A percentile compares a stretch with the other conserved stretches of the same genome.
phyloP scores from a whole-genome alignment of 1,140 invertebrate species.

The Solen grandis region DNA sequence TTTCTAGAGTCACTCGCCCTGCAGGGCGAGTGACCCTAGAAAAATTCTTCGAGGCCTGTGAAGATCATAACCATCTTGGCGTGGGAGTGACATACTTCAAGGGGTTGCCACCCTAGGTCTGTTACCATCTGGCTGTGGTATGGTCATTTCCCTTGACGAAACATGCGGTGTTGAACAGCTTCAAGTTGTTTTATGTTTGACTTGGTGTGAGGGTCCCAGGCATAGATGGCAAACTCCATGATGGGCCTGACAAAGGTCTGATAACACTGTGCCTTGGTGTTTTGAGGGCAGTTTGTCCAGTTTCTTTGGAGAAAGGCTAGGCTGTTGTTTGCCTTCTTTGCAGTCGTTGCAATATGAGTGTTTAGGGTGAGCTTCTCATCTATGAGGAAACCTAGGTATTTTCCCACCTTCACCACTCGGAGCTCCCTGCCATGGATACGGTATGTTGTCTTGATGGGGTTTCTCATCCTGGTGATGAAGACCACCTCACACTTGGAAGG shows the following conservation, averaged over 20 bases:
- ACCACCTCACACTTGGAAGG: conserved; percentile 45
- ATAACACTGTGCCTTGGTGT: conserved; percentile 4
- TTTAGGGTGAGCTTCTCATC: neutral
- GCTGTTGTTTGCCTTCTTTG: conserved; percentile 28
- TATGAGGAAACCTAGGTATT: conserved; percentile 28
- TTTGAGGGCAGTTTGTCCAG: conserved; percentile 13
- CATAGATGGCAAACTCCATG: conserved; percentile 51
- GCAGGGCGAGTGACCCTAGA: too few species aligned
- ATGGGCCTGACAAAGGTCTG: conserved; percentile 19
- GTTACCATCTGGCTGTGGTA: too few species aligned
- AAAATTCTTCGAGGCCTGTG: too few species aligned
- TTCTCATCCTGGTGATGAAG: conserved; percentile 32
- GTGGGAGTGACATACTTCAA: too few species aligned
- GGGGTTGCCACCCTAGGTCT: too few species aligned
- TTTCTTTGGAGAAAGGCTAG: conserved; percentile 27
- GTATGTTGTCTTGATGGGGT: neutral
- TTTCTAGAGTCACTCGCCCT: too few species aligned
- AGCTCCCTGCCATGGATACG: conserved; percentile 8
- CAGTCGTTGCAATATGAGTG: neutral
- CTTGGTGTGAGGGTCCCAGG: conserved; percentile 52
- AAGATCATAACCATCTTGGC: too few species aligned
- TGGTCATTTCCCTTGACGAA: conserved; percentile 6
- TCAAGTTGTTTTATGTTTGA: conserved; percentile 50
- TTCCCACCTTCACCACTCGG: neutral
- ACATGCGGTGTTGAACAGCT: conserved; percentile 56